Evolutionary conservation across 2,888 invertebrate species (phyloP), one percentile per base, ranked within the genome.

Genomic region (Tupiocoris notatus): DNA sequence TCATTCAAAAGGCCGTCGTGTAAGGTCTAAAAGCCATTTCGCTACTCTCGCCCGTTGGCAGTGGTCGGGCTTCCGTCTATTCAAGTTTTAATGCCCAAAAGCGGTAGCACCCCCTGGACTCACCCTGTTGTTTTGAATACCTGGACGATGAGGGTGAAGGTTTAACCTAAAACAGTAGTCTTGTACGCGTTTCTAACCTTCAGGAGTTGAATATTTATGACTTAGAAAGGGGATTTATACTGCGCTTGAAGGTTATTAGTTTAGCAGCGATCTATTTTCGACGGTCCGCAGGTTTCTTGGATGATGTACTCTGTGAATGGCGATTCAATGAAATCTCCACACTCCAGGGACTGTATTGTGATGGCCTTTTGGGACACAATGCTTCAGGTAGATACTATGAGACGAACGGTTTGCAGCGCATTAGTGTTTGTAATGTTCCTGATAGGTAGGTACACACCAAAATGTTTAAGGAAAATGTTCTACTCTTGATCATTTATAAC

Each of bases 141-240:
- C 39, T 12, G 6, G 39, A 39, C 39, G 39, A 39, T 39, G 20
- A 65, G 25, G 65, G 25, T 64, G 64, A 23, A 64, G 22, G 22
- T 67, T 67, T 57, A 22, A 56, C 67, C 56, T 67, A 67, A 67
- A 67, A 67, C 67, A 56, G 22, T 67, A 57, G 57, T 57, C 56
- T 57, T 67, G 67, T 67, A 57, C 67, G 23, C 67, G 20, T 67
- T 67, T 22, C 39, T 12, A 39, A 56, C 56, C 56, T 67, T 67
- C 67, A 20, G 56, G 56, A 67, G 6, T 54, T 67, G 67, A 67
- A 67, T 67, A 67, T 67, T 67, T 67, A 67, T 67, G 22, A 56
- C 54, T 65, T 20, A 2, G 12, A 24, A 39, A 25, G 54, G 20
- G 20, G 39, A 65, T 65, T 39, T 39, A 39, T 39, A 39, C 39